phyloP scores from a whole-genome alignment of 2,113 vertebrate genomes.

The Scalopus aquaticus region DNA sequence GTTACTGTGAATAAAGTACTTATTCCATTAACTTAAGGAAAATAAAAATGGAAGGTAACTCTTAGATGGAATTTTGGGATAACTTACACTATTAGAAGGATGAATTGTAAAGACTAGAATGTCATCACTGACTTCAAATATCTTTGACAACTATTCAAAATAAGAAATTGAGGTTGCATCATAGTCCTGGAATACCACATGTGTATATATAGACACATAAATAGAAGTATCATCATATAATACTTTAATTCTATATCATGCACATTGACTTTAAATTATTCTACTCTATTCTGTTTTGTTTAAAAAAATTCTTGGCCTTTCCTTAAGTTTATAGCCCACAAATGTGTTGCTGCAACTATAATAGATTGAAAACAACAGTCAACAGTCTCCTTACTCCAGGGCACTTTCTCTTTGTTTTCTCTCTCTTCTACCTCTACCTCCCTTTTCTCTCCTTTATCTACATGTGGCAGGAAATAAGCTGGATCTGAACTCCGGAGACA shows the following conservation, averaged over 20 bases:
- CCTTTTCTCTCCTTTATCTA: not conserved
- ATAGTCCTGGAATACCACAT: not conserved
- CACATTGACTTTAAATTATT: not conserved
- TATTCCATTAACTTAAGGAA: not conserved
- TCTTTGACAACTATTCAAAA: not conserved
- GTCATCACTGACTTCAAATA: not conserved
- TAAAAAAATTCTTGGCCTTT: not conserved
- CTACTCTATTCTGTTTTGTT: not conserved
- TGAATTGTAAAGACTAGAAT: not conserved
- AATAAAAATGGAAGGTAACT: not conserved
- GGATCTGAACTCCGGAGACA: not conserved
- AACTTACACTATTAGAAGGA: not conserved
- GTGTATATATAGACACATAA: not conserved
- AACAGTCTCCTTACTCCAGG: not conserved
- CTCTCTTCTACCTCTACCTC: not conserved
- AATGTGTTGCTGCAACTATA: not conserved
- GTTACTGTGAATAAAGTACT: not conserved
- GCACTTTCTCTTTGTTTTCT: not conserved
- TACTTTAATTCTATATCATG: not conserved
- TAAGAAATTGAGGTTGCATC: not conserved
- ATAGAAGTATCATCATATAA: not conserved
- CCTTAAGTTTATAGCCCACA: not conserved
- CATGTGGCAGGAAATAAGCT: not conserved
- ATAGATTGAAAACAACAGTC: not conserved
- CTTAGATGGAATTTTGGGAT: not conserved